phyloP scores from a whole-genome alignment of 2,113 vertebrate genomes.

The Felis chaus region DNA sequence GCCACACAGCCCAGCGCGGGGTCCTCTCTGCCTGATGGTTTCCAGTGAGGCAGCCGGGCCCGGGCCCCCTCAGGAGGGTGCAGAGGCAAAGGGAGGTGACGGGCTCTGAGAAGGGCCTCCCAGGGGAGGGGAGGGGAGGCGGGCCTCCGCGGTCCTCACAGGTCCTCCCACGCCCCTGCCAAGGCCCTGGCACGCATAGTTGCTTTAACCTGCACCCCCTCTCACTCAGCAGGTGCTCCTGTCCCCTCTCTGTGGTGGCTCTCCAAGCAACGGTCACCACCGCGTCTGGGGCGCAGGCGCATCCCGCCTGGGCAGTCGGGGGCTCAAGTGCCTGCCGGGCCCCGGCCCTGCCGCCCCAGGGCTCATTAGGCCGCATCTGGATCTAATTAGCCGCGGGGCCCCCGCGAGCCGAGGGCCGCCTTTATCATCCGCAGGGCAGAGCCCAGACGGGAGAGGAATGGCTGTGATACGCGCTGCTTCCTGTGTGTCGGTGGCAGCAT shows the following conservation, averaged over 20 bases:
- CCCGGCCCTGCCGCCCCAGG: constrained; percentile 76
- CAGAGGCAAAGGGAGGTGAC: rapidly evolving
- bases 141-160: neutral
- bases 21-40: no score
- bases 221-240: constrained; percentile 82
- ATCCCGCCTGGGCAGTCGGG: constrained; percentile 63
- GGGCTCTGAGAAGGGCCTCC: neutral
- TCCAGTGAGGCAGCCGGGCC: neutral
- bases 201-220: constrained; percentile 82
- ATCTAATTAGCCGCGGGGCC: constrained; percentile 92
- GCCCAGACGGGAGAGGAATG: constrained; percentile 83
- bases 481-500: neutral
- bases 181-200: neutral
- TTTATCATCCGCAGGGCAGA: constrained; percentile 83
- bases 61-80: neutral
- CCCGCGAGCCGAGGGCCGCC: constrained; percentile 81
- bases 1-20: rapidly evolving
- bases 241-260: constrained; percentile 71
- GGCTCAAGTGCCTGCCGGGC: constrained; percentile 81
- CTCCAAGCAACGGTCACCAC: constrained; percentile 82
- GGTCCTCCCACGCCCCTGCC: rapidly evolving
- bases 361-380: constrained; percentile 96
- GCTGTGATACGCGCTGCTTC: constrained; percentile 55
- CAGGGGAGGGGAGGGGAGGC: rapidly evolving
- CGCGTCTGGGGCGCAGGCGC: constrained; percentile 31